Conservation (phyloP, 2,797 vertebrate genomes). For the Pristis pectinata region DNA sequence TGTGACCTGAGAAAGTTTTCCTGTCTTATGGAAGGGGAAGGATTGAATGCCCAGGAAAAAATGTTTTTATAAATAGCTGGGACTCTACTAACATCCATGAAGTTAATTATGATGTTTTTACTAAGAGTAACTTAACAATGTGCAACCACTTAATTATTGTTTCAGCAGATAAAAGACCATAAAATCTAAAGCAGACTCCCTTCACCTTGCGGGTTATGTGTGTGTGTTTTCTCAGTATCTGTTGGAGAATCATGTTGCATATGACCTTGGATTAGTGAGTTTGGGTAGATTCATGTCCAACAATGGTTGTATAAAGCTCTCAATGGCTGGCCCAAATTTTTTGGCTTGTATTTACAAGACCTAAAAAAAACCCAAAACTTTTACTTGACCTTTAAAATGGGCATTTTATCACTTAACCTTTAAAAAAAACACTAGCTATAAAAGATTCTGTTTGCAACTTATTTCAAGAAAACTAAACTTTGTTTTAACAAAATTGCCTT, state of each 20-base stretch:
- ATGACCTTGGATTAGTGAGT: neutral
- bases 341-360: neutral
- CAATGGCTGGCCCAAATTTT: neutral
- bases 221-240: neutral
- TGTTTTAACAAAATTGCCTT: constrained; percentile 26
- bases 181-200: neutral
- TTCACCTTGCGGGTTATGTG: neutral
- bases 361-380: neutral
- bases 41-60: neutral
- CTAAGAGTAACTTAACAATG: neutral
- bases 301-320: too few species aligned
- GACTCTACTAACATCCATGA: neutral
- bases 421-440: constrained; percentile 19
- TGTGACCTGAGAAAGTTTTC: neutral
- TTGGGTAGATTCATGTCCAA: neutral
- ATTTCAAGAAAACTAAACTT: constrained; percentile 13
- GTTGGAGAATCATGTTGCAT: neutral
- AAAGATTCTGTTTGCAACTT: constrained; percentile 15
- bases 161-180: neutral
- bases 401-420: neutral
- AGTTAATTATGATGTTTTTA: neutral
- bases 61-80: neutral
- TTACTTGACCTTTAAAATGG: constrained; percentile 29
- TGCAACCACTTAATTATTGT: neutral
- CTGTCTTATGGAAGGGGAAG: neutral